Evolutionary conservation across 2,888 invertebrate species (phyloP), one percentile per base, ranked within the genome.

Genomic region (Drepanosiphum platanoidis): DNA sequence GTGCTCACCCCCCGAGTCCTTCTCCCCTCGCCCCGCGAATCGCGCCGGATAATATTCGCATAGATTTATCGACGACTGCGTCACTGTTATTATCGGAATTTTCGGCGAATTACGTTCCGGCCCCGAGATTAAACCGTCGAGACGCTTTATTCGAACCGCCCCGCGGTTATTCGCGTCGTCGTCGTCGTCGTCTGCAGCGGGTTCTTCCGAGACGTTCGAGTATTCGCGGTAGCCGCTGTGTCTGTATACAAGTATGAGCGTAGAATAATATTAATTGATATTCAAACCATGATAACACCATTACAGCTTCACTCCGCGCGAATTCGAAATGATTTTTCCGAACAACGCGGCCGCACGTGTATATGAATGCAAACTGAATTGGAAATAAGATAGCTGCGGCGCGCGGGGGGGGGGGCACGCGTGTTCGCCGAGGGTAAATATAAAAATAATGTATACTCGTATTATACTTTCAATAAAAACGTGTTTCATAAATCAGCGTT

Each of bases 401-500:
- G 27, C 52, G 52, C 7, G 15, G 52, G 5, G 42, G 11, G n/a
- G n/a, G n/a, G n/a, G n/a, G n/a, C n/a, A n/a, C n/a, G n/a, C 52
- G 52, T 9, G 18, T 22, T 46, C 32, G 30, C 18, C 52, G 18
- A 3, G 52, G 71, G 71, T 72, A 30, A 72, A 42, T 72, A 52
- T 52, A 52, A 52, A 52, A 46, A 72, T 52, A 52, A 74, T 52
- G 52, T 74, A 52, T 52, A 52, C 52, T 18, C 52, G 46, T 34
- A 34, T 32, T 74, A 22, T 78, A 64, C 27, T 78, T 78, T 22
- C 64, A 39, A 78, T 78, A 78, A 39, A 36, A 13, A 11, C 22
- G 22, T 22, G 32, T 68, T 34, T 52, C 66, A 79, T 68, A 68
- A 68, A 79, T 68, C 79, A 46, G 32, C 39, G n/a, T 52, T 39